Base-by-base conservation (phyloP, 2,113 vertebrate species). In the Cisticola juncidis region DNA sequence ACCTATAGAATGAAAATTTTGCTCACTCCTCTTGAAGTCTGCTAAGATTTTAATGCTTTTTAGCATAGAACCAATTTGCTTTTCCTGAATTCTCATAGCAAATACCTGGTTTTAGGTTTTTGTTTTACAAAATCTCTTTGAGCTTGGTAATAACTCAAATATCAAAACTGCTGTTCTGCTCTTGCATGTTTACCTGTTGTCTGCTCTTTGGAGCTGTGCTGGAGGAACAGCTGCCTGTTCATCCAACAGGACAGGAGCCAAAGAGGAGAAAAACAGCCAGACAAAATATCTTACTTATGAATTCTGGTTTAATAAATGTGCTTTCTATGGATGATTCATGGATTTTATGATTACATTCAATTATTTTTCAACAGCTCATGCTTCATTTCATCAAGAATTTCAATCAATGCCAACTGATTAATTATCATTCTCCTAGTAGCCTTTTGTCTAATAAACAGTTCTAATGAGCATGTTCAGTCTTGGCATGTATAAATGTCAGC, bases 321-420 rank as follows among this genome's bases (percentile, higher is more conserved):
- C 94, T 90, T 98, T 96, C 90, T 88, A 78, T 91, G 94, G 94
- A 87, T 98, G 98, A 98, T 97, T 98, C 97, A 98, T 98, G 95
- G 93, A 91, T 88, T 97, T 92, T 95, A 90, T 97, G 97, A 98
- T 97, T 96, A 92, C 93, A 96, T 96, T 98, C 96, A 98, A 97
- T 98, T 98, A 97, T 97, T 98, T 97, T 96, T 97, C 93, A 96
- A 95, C 93, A 96, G 95, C 95, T 97, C 96, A 95, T 96, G 96
- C 96, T 98, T 98, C 97, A 98, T 98, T 98, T 96, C 95, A 96
- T 98, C 97, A 97, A 96, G 95, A 96, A 94, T 93, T 94, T 97
- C 96, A 92, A 80, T 98, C 97, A 97, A 89, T 95, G 95, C 96
- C 97, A 97, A 58, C 95, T 96, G 97, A 98, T 97, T 98, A 97